phyloP scores from a whole-genome alignment of 2,888 invertebrate genomes.

The Tipula confusa region DNA sequence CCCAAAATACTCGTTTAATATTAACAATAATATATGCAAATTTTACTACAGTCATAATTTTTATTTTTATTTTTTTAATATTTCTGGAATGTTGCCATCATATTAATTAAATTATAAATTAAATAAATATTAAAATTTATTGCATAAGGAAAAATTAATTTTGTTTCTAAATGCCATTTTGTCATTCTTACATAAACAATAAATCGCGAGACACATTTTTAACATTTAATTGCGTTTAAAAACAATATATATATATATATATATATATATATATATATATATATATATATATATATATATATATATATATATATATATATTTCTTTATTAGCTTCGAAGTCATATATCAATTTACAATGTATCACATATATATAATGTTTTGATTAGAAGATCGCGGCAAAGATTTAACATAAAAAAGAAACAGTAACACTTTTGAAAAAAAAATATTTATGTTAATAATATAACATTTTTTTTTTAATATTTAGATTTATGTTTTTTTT shows the following conservation, averaged over 20 bases:
- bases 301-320: neutral
- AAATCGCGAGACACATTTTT: neutral
- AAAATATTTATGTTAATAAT: neutral
- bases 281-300: too few species aligned
- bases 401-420: neutral
- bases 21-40: neutral
- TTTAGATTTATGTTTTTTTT: conserved; percentile 12
- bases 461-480: neutral
- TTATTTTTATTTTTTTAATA: neutral
- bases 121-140: neutral
- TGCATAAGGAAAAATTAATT: too few species aligned
- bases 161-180: neutral
- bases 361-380: neutral
- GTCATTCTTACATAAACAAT: neutral
- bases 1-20: neutral
- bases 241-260: neutral
- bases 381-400: neutral
- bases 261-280: too few species aligned
- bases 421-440: neutral
- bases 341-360: conserved; percentile 25
- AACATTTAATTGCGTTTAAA: neutral
- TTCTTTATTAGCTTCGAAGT: neutral
- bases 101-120: conserved; percentile 7
- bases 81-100: neutral
- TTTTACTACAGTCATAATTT: neutral